These are phyloP conservation scores for Callipepla squamata DNA, from an alignment of 2,113 vertebrate genomes.

Conservation along the genomic window DNA sequence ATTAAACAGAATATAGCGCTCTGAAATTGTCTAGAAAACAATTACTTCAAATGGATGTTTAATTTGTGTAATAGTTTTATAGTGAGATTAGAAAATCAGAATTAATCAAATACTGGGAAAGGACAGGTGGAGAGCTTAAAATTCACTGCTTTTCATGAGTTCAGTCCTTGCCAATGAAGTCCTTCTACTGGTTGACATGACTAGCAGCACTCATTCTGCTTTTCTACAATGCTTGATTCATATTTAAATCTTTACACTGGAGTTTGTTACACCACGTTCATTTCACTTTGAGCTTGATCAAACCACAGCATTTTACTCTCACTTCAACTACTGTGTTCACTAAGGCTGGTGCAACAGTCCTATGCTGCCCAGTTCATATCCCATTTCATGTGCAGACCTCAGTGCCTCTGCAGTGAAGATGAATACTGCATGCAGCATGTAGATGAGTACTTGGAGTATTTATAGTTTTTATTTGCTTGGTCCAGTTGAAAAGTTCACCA, in stretches of 20 bases:
- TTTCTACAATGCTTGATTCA: neutral
- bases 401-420: neutral
- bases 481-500: accelerated
- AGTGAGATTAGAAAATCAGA: neutral
- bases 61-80: neutral
- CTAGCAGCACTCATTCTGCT: neutral
- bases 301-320: neutral
- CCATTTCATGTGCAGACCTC: accelerated
- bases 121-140: neutral
- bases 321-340: neutral
- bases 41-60: conserved; percentile 40
- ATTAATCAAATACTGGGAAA: neutral
- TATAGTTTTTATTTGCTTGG: neutral
- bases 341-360: neutral
- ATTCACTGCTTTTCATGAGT: neutral
- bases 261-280: neutral
- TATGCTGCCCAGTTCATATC: accelerated
- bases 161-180: neutral
- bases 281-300: neutral
- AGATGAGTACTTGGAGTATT: neutral
- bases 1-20: conserved; percentile 28
- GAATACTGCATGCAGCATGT: neutral
- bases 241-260: neutral
- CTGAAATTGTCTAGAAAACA: neutral
- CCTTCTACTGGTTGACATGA: neutral